Evolutionary conservation across 37 sponge, comb jelly and placozoan genomes (phyloP).

Genomic region (Bolinopsis microptera): DNA sequence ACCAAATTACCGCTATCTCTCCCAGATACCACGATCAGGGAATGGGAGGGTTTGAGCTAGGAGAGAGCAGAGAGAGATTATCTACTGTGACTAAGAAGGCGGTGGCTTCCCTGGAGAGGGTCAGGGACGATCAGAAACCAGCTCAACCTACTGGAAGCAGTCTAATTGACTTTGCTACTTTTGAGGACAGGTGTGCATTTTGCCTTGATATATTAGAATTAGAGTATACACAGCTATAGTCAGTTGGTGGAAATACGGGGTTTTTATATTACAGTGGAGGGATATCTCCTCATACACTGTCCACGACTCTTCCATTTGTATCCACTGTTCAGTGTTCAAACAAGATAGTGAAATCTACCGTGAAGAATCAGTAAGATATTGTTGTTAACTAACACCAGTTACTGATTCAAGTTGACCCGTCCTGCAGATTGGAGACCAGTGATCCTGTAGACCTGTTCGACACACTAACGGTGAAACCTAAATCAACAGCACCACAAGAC

Average conservation of each 20-base stretch:
- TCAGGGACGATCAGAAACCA: constrained; percentile 1
- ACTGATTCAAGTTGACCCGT: too few relatives aligned
- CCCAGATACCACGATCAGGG: too few relatives aligned
- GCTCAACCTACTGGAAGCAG: neutral
- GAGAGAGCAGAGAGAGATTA: constrained; percentile 33
- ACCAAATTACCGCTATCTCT: too few relatives aligned
- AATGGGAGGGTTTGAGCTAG: neutral
- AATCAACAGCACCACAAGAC: neutral
- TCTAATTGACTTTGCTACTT: constrained; percentile 53
- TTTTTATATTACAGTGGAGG: too few relatives aligned
- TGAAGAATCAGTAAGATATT: too few relatives aligned
- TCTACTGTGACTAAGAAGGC: constrained; percentile 39
- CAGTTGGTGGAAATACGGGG: too few relatives aligned
- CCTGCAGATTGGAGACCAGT: constrained; percentile 23
- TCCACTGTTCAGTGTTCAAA: too few relatives aligned
- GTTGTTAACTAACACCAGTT: too few relatives aligned
- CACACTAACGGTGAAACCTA: neutral
- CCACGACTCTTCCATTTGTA: too few relatives aligned
- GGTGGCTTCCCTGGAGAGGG: constrained; percentile 27
- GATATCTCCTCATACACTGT: too few relatives aligned
- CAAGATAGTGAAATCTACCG: too few relatives aligned
- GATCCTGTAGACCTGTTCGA: neutral
- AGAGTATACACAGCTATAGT: too few relatives aligned
- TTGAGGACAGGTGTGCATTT: constrained; percentile 24
- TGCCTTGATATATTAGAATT: neutral